Base-by-base conservation (phyloP, 2,888 invertebrate genomes). In the Caenorhabditis parvicauda region DNA sequence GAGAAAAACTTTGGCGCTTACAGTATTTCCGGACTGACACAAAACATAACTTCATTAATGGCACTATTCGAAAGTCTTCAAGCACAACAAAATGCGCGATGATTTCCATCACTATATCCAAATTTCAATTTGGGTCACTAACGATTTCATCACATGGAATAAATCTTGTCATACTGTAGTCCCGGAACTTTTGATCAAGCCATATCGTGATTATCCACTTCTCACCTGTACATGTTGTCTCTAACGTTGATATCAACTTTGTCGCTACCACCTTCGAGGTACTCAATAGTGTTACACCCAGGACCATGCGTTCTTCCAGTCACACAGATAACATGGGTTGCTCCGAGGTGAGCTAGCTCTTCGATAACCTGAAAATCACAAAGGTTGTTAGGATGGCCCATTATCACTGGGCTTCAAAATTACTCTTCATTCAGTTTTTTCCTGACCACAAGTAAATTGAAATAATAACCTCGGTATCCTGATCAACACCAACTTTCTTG, bases 241-340 rank as follows among this genome's bases (percentile, higher is more conserved):
- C 79, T 52, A 6, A 80, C 63, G 54, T 79, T 79, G 47, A 77
- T 77, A 32, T 59, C 58, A 37, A 71, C 64, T 53, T 69, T 73
- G 47, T 78, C 77, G 4, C 77, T 64, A 0, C 79, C 78, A n/a
- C 79, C 78, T 53, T 78, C 78, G 29, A 78, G 48, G 56, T 79
- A 78, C 46, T 76, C 77, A 48, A 78, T 78, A 9, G 78, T 77
- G 42, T 76, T 75, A 62, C 66, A 67, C 19, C 70, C 70, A 0
- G 66, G 67, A 12, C 70, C 70, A 29, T 65, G 64, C 17, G 70
- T 70, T 24, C 79, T 52, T 9, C 79, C 79, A 22, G 79, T 79
- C n/a, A 76, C 75, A 42, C 74, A 78, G n/a, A 80, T 67, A n/a
- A 80, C 76, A 49, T 79, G 79, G 6, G 79, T 80, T 22, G 70